Percentiles rank a stretch among this genome's conserved stretches.
Conservation (phyloP, 2,113 vertebrate species). For the Carollia perspicillata region DNA sequence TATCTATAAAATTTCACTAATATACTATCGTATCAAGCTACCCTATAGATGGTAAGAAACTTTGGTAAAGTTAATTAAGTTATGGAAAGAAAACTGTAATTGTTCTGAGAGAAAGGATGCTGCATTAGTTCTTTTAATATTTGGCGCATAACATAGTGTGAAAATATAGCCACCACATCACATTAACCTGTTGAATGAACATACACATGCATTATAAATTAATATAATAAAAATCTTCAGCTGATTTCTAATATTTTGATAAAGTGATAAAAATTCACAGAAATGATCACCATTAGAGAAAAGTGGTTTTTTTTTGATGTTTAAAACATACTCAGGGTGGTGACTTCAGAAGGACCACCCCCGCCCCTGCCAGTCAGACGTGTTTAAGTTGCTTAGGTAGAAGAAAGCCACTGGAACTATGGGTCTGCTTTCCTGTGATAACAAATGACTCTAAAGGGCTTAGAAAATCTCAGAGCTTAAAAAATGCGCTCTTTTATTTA, state of each 20-base stretch:
- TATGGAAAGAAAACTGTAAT: background rate
- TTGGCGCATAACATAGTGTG: background rate
- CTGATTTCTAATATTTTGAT: background rate
- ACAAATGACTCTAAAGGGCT: background rate
- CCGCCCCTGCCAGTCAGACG: rapidly evolving
- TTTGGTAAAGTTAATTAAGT: background rate
- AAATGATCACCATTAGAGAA: background rate
- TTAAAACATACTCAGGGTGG: background rate
- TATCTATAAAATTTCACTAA: background rate
- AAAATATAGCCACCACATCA: background rate
- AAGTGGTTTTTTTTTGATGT: background rate
- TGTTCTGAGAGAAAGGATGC: background rate
- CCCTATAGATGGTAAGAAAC: background rate
- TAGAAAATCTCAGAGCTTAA: background rate
- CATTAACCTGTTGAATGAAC: background rate
- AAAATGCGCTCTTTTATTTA: background rate
- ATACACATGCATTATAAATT: background rate
- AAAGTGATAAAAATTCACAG: background rate
- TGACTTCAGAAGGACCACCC: background rate
- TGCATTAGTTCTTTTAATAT: background rate
- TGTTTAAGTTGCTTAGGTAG: background rate
- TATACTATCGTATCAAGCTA: background rate
- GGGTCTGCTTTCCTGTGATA: background rate
- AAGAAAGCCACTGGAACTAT: background rate
- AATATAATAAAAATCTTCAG: background rate